Conservation (phyloP, 2,888 invertebrate genomes). For the Hanleya hanleyi region DNA sequence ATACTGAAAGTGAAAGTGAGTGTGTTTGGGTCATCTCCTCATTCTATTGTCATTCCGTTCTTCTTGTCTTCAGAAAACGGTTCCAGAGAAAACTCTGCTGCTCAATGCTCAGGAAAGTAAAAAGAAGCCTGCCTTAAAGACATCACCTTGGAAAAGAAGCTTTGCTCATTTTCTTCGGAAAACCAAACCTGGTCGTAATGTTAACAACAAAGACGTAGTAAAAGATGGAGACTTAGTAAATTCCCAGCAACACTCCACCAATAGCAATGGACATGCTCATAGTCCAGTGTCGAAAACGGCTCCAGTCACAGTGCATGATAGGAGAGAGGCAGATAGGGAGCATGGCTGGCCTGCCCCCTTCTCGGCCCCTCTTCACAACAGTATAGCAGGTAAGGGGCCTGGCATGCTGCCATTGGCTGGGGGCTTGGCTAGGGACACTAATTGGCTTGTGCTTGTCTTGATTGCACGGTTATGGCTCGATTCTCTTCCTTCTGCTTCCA, state of each 20-base stretch:
- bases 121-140: slow-evolving; percentile 3
- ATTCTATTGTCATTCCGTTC: too few relatives aligned
- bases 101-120: slow-evolving; percentile 2
- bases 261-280: slow-evolving; percentile 48
- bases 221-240: slow-evolving; percentile 59
- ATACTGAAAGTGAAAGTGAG: too few relatives aligned
- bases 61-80: background rate
- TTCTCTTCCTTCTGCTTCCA: too few relatives aligned
- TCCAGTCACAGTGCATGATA: slow-evolving; percentile 29
- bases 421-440: background rate
- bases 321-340: slow-evolving; percentile 10
- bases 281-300: slow-evolving; percentile 39
- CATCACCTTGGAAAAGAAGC: slow-evolving; percentile 58
- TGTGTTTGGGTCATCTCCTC: background rate
- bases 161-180: slow-evolving; percentile 63
- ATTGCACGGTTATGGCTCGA: background rate
- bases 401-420: background rate
- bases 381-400: slow-evolving; percentile 10
- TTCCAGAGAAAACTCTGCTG: background rate
- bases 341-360: background rate
- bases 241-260: slow-evolving; percentile 38
- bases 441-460: background rate
- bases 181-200: slow-evolving; percentile 42
- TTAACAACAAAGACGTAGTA: background rate
- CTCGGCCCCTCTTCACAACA: slow-evolving; percentile 7